Evolutionary conservation across 2,888 invertebrate species (phyloP), one percentile per base, ranked within the genome.

Genomic region (Euclidia mi): DNA sequence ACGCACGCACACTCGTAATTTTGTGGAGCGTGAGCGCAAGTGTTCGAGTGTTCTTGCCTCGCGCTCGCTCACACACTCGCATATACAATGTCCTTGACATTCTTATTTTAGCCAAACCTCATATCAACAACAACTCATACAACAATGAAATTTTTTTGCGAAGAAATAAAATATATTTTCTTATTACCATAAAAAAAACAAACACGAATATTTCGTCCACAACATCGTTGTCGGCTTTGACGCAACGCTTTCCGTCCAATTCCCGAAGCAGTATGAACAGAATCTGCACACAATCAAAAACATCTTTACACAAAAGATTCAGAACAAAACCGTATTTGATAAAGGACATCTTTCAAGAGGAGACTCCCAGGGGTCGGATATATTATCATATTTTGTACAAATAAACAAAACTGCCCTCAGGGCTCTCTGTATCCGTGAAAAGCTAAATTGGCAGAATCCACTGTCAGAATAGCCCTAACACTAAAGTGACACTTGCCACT

Each of bases 341-440:
- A 61, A 53, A 51, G 34, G 47, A 48, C 60, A 46, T 69, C 32
- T 49, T 46, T 45, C 44, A 29, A 34, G 47, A 45, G 41, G 15
- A 31, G 0, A 14, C 14, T 40, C 53, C 56, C 25, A 15, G 18
- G 65, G 63, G 20, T 32, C 47, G n/a, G 7, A 37, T 64, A 51
- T 51, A 69, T 69, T 59, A 69, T 69, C 69, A 66, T 69, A 66
- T 69, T 69, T 69, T 51, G 50, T 48, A 46, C 59, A 59, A 68
- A 66, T 66, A 68, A 69, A 64, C 48, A 51, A 25, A 29, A 56
- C 59, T 64, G 50, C 35, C 50, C 66, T 50, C 66, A 47, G 20
- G 47, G 44, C 65, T 31, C 20, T 17, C 29, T 44, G 17, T 45
- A 34, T 59, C 17, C 42, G 37, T 51, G 46, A 44, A 58, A 52